Evolutionary conservation across 2,797 vertebrate species (phyloP), one percentile per base, ranked within the genome.

Genomic region (Pogoniulus pusillus): DNA sequence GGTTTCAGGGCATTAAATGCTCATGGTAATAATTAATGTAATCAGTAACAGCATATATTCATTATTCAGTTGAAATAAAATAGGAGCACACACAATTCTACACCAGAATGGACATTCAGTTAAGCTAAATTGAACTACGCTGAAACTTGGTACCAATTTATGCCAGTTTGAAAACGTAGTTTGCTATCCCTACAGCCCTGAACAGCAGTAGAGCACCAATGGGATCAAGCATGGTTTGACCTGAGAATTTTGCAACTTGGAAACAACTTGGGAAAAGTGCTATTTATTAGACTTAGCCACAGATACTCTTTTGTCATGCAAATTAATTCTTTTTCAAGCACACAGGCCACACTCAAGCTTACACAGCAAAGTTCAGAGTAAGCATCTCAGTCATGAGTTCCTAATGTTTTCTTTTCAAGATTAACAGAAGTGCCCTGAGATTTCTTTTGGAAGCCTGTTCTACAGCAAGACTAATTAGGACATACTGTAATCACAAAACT

Each of bases 331-430:
- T n/a, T n/a, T n/a, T 79, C 24, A 85, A 65, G 32, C 73, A 62
- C 26, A 68, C 37, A 43, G 45, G 68, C 59, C 29, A 73, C 5
- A 35, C 11, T 72, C 15, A 39, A 17, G 24, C 79, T 91, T 85
- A 66, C 15, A 63, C 9, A 60, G 64, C 7, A 51, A 29, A 63
- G 45, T 27, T 89, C 54, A 72, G n/a, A 80, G 49, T 55, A 55
- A 82, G 73, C 59, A 85, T 35, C 34, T 89, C 39, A 51, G 49
- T 47, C 22, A 68, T 8, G 10, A 45, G 32, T 66, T 90, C 62
- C 87, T 72, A 76, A 66, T 51, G 22, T 75, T 95, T 91, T 95
- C 23, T 62, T 86, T 96, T 93, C 60, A 87, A 83, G 55, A 82
- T 57, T 57, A 96, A 93, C 63, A 95, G 77, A 72, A 87, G n/a